Conservation (phyloP, 2,888 invertebrate species). For the Troides oblongomaculatus region DNA sequence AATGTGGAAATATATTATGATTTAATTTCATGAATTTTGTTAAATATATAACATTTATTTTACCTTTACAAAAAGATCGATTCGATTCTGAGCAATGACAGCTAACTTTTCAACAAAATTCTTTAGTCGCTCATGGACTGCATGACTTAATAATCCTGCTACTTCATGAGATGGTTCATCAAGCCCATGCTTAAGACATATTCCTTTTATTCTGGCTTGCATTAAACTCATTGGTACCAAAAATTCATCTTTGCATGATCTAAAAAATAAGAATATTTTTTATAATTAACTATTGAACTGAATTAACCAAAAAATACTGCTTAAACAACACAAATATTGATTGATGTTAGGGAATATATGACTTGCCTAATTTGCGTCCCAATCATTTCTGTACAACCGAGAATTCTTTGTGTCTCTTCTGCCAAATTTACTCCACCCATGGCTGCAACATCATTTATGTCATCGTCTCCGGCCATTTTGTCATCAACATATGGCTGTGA, state of each 20-base stretch:
- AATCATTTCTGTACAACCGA: conserved; percentile 93
- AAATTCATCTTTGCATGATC: conserved; percentile 95
- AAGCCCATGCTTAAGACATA: conserved; percentile 87
- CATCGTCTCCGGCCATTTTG: conserved; percentile 90
- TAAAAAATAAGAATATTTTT: conserved; percentile 30
- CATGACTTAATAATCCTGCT: conserved; percentile 94
- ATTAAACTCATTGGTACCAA: conserved; percentile 89
- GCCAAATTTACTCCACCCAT: conserved; percentile 99
- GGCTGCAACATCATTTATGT: conserved; percentile 98
- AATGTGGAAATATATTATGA: no score
- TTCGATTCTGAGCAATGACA: conserved; percentile 95
- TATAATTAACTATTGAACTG: no score
- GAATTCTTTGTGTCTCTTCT: conserved; percentile 96
- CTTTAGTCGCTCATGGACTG: conserved; percentile 95
- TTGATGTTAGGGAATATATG: neutral
- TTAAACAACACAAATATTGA: neutral
- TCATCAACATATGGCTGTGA: conserved; percentile 67
- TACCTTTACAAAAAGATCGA: conserved; percentile 92
- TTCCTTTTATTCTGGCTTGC: conserved; percentile 87
- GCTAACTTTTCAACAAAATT: conserved; percentile 94
- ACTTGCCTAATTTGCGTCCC: conserved; percentile 87
- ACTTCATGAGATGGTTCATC: conserved; percentile 93
- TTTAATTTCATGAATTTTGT: no score
- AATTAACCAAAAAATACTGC: neutral
- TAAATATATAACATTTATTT: neutral